Conservation (phyloP, 2,113 vertebrate genomes). For the Cariama cristata region DNA sequence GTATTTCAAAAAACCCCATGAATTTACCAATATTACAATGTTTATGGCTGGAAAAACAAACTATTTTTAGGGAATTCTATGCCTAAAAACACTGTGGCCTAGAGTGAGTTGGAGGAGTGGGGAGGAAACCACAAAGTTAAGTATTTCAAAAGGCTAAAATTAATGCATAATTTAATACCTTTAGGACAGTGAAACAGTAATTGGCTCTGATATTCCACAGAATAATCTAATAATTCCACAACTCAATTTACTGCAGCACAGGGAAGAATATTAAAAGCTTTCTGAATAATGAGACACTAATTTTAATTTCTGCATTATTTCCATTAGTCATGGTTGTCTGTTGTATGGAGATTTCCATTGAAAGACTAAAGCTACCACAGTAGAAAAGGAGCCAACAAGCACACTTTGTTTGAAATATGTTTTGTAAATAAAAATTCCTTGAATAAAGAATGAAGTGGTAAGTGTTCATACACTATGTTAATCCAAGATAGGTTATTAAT, state of each 20-base stretch:
- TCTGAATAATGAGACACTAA: neutral
- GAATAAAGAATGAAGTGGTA: neutral
- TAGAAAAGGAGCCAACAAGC: neutral
- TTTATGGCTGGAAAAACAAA: neutral
- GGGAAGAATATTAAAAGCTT: neutral
- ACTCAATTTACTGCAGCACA: neutral
- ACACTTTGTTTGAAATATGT: neutral
- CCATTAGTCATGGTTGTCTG: neutral
- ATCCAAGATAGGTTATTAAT: neutral
- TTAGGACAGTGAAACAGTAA: neutral
- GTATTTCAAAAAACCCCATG: neutral
- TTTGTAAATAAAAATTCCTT: neutral
- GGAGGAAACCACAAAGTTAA: neutral
- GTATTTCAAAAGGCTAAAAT: neutral
- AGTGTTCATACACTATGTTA: neutral
- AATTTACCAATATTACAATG: neutral
- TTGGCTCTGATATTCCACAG: neutral
- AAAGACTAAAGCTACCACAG: neutral
- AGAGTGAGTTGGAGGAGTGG: neutral
- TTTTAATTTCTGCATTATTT: conserved; percentile 13
- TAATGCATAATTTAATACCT: neutral
- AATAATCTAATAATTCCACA: conserved; percentile 4
- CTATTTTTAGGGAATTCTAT: neutral
- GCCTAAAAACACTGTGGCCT: neutral
- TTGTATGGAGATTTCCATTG: neutral